Base-by-base conservation (phyloP, 1,140 invertebrate genomes). In the Drosophila mauritiana region DNA sequence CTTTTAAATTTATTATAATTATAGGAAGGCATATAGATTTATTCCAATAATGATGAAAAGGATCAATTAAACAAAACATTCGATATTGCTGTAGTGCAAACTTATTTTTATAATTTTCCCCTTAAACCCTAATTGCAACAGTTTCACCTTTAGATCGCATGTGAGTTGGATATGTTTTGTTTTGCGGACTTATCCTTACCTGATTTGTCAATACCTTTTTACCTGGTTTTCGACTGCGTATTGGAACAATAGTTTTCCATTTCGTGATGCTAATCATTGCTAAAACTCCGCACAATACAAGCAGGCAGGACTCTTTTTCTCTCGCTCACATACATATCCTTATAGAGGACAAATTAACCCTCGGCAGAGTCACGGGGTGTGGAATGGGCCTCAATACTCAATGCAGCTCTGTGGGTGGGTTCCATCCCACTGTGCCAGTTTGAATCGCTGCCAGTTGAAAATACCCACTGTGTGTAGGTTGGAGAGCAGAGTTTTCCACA, bases 211-310 rank as follows among this genome's bases (percentile, higher is more conserved):
- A 78, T 82, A 83, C 77, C 62, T 59, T 68, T 61, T 52, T 86
- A 88, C 83, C 83, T 84, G 78, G 63, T 45, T 64, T 34, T 58
- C 58, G 51, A 57, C 83, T 83, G 82, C 83, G 79, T 88, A 86
- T 88, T 86, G 82, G 74, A 83, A 86, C 82, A 86, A 86, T 79
- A 59, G 69, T 82, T 88, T 86, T 76, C 65, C 62, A 76, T 86
- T 86, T 83, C 52, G 72, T 88, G 83, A 86, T 86, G 83, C 83
- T 86, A 88, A 86, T 86, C 83, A 86, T 76, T 86, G 83, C 83
- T 73, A 88, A 86, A 86, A 88, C 83, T 76, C 70, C 59, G 54
- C 40, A 65, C 78, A 67, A 72, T 49, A 70, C 68, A 57, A n/a
- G 27, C 49, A 11, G 25, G 49, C 25, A 43, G 10, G 17, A 6